Evolutionary conservation across 2,113 vertebrate species (phyloP).

Genomic region (Clarias gariepinus): DNA sequence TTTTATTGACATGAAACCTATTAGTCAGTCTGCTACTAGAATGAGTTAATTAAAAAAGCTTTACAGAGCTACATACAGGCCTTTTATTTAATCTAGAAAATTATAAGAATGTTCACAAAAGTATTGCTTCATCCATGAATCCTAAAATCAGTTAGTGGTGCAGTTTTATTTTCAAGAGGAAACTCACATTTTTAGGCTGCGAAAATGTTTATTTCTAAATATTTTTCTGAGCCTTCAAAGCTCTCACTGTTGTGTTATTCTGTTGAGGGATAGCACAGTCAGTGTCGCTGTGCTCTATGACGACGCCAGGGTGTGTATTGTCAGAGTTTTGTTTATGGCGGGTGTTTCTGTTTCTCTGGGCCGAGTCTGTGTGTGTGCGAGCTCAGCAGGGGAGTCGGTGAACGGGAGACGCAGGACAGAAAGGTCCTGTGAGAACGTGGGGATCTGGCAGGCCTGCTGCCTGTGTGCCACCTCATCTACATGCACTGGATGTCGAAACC

Average conservation of each 20-base stretch:
- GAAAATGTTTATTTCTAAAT: no score
- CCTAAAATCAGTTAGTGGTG: not conserved
- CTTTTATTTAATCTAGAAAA: no score
- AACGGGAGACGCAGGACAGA: slow-evolving; percentile 58
- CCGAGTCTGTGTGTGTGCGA: slow-evolving; percentile 77
- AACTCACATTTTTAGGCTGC: not conserved
- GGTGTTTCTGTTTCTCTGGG: slow-evolving; percentile 65
- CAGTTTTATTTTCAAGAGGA: not conserved
- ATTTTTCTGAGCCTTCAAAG: not conserved
- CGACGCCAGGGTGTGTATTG: slow-evolving; percentile 35
- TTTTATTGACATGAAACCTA: no score
- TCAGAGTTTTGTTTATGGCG: slow-evolving; percentile 59
- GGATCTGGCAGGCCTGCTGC: slow-evolving; percentile 80
- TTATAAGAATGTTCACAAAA: no score
- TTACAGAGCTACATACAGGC: no score
- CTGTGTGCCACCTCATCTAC: slow-evolving; percentile 92
- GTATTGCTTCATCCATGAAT: not conserved
- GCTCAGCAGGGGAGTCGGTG: slow-evolving; percentile 89
- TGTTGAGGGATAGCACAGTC: not conserved
- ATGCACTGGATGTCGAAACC: slow-evolving; percentile 84
- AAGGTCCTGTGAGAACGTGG: slow-evolving; percentile 87
- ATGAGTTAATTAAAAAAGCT: no score
- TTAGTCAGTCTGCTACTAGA: no score
- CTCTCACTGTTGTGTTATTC: slow-evolving; percentile 3
- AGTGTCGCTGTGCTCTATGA: not conserved